phyloP scores from a whole-genome alignment of 35 echinoderm and acorn worm genomes.

The Diadema setosum region DNA sequence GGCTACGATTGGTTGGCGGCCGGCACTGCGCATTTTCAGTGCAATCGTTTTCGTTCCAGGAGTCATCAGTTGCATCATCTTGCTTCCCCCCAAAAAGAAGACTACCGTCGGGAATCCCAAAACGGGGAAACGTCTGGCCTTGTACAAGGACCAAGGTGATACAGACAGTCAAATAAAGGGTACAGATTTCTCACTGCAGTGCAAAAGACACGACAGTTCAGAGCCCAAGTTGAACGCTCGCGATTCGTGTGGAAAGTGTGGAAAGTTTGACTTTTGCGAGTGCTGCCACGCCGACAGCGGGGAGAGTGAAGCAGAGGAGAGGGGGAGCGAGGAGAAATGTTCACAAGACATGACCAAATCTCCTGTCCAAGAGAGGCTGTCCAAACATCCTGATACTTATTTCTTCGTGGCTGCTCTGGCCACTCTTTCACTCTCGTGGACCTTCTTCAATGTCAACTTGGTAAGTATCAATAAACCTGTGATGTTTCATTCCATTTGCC shows the following conservation, averaged over 20 bases:
- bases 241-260: neutral
- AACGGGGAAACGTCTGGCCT: neutral
- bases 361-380: neutral
- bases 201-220: neutral
- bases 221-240: neutral
- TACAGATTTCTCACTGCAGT: too few relatives aligned
- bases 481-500: neutral
- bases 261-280: neutral
- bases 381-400: neutral
- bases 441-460: neutral
- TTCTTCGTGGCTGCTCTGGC: neutral
- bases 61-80: neutral
- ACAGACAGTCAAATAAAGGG: too few relatives aligned
- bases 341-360: neutral
- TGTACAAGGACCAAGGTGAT: neutral
- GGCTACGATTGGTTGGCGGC: neutral
- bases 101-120: neutral
- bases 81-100: neutral
- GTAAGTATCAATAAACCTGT: neutral
- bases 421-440: neutral
- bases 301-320: neutral
- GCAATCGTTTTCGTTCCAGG: neutral
- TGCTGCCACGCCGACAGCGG: neutral
- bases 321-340: neutral
- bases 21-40: slow-evolving; percentile 3